Conservation (phyloP, 2,888 invertebrate genomes). For the Aphodius sticticus region DNA sequence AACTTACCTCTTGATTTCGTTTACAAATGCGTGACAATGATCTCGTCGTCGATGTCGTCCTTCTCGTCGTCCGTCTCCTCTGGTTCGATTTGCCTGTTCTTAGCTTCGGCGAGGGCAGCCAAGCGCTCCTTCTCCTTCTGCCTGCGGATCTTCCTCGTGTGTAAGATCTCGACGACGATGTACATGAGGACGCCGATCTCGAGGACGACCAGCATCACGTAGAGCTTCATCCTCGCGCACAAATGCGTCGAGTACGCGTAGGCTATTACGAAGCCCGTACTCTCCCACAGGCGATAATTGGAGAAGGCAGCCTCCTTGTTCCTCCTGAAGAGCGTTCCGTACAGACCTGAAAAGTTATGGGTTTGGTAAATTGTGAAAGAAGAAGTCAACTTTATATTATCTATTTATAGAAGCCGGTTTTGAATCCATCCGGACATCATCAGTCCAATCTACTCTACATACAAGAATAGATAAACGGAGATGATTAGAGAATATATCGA, state of each 20-base stretch:
- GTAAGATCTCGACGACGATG: slow-evolving; percentile 80
- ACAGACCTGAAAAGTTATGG: slow-evolving; percentile 67
- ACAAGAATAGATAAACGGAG: not conserved
- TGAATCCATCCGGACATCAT: not conserved
- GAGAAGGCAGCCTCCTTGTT: slow-evolving; percentile 94
- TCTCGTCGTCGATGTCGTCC: slow-evolving; percentile 88
- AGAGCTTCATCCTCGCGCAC: slow-evolving; percentile 86
- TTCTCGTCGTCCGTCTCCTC: slow-evolving; percentile 88
- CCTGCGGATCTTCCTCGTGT: slow-evolving; percentile 81
- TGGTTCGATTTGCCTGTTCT: slow-evolving; percentile 55
- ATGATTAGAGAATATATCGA: not conserved
- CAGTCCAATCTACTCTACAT: not conserved
- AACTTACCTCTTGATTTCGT: slow-evolving; percentile 28
- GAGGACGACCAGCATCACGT: slow-evolving; percentile 82
- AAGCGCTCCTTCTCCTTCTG: slow-evolving; percentile 70
- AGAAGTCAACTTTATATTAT: slow-evolving; percentile 8
- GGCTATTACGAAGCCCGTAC: slow-evolving; percentile 87
- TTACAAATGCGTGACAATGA: slow-evolving; percentile 86
- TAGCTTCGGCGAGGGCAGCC: slow-evolving; percentile 64
- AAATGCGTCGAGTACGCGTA: slow-evolving; percentile 89
- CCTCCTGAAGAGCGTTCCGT: slow-evolving; percentile 84
- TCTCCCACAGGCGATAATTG: slow-evolving; percentile 90
- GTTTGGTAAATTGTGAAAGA: slow-evolving; percentile 17
- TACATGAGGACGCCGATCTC: slow-evolving; percentile 80
- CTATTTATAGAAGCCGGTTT: not conserved